A percentile compares a stretch with the other conserved stretches of the same genome.
Conservation (phyloP, 2,888 invertebrate species). For the Nipponacmea schrenckii region DNA sequence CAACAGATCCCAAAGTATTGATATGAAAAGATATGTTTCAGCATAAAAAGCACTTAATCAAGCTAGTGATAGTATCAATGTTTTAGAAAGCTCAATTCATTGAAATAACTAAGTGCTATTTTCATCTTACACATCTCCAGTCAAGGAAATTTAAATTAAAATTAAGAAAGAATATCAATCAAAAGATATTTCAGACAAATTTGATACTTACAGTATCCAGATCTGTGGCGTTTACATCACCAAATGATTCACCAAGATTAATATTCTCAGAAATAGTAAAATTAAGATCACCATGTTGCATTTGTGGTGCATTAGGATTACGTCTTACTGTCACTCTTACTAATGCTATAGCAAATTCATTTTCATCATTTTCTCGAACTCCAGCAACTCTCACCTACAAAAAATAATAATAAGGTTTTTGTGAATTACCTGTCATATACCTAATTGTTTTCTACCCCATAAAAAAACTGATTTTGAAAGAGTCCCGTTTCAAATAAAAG, state of each 20-base stretch:
- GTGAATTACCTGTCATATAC: too few species aligned
- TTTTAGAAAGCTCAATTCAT: too few species aligned
- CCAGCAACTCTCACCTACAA: conserved; percentile 35
- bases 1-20: too few species aligned
- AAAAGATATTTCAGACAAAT: not conserved
- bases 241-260: conserved; percentile 39
- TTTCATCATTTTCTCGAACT: conserved; percentile 28
- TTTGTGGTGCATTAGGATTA: conserved; percentile 73
- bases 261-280: conserved; percentile 50
- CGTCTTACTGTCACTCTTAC: conserved; percentile 50
- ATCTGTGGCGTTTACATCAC: conserved; percentile 57
- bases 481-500: not conserved
- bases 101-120: too few species aligned
- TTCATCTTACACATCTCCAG: too few species aligned
- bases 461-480: not conserved
- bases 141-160: too few species aligned
- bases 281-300: conserved; percentile 27
- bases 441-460: too few species aligned
- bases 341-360: conserved; percentile 36
- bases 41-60: too few species aligned
- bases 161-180: not conserved
- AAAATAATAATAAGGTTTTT: not conserved
- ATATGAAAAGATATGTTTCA: too few species aligned
- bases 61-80: too few species aligned
- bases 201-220: conserved; percentile 48